Conservation (phyloP, 2,888 invertebrate species). For the Dicroscelio sp. region DNA sequence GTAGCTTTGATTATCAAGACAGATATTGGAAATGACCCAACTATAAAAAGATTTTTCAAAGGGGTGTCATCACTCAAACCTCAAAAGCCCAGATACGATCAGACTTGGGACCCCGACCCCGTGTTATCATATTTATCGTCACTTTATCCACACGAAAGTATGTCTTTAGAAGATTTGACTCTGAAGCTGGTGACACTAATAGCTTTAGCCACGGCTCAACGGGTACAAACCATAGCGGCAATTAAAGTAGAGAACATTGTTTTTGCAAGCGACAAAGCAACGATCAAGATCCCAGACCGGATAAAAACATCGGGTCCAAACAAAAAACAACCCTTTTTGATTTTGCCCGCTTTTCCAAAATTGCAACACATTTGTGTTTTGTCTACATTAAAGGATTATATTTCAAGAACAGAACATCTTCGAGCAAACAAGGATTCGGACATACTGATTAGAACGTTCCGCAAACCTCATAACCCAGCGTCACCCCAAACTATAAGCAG, state of each 20-base stretch:
- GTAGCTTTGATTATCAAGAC: not conserved
- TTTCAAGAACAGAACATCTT: not conserved
- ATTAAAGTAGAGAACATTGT: not conserved
- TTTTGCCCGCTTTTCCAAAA: not conserved
- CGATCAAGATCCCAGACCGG: not conserved
- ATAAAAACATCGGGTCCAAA: slow-evolving; percentile 15
- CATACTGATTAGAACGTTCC: not conserved
- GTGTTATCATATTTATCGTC: not conserved
- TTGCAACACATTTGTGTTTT: not conserved
- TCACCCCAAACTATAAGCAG: slow-evolving; percentile 4
- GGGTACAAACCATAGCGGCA: not conserved
- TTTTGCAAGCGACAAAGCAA: not conserved
- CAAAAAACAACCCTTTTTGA: not conserved
- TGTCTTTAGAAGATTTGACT: not conserved
- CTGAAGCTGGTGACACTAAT: not conserved
- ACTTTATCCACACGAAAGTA: not conserved
- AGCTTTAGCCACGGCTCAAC: not conserved
- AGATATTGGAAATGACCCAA: not conserved
- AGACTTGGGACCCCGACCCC: not conserved
- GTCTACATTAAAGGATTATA: not conserved
- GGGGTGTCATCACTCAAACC: slow-evolving; percentile 38
- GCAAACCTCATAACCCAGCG: slow-evolving; percentile 1
- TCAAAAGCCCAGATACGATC: slow-evolving; percentile 78
- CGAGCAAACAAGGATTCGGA: not conserved
- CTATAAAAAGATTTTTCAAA: slow-evolving; percentile 48